These are phyloP conservation scores for Embiotoca jacksoni DNA, from an alignment of 2,113 vertebrate genomes.

Conservation along the genomic window DNA sequence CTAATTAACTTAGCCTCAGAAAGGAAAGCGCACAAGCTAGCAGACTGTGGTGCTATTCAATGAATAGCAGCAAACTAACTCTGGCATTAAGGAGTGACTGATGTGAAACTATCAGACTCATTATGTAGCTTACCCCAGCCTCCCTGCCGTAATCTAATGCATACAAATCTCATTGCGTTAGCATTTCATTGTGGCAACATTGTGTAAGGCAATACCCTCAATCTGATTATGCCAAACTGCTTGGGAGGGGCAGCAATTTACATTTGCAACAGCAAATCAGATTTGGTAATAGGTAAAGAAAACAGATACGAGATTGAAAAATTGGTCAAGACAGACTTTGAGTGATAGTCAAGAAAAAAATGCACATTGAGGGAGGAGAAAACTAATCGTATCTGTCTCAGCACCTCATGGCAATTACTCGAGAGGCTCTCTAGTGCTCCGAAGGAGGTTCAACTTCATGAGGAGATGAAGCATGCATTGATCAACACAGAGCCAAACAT, in stretches of 20 bases:
- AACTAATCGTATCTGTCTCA: constrained; percentile 63
- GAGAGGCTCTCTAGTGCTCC: constrained; percentile 44
- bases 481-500: constrained; percentile 55
- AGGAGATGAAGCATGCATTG: constrained; percentile 58
- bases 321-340: constrained; percentile 62
- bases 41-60: constrained; percentile 55
- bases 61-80: constrained; percentile 77
- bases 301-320: constrained; percentile 72
- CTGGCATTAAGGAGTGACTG: constrained; percentile 77
- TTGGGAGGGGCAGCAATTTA: constrained; percentile 70
- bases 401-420: constrained; percentile 68
- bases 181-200: constrained; percentile 81
- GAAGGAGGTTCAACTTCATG: constrained; percentile 51
- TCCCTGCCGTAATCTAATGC: constrained; percentile 81
- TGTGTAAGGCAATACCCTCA: constrained; percentile 80
- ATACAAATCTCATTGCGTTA: constrained; percentile 80
- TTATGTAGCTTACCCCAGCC: constrained; percentile 75
- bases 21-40: constrained; percentile 66
- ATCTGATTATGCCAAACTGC: constrained; percentile 78
- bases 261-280: constrained; percentile 75
- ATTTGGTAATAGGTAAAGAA: constrained; percentile 74
- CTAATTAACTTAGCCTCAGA: constrained; percentile 77
- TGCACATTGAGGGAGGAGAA: constrained; percentile 33
- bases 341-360: constrained; percentile 69
- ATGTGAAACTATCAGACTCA: constrained; percentile 82